Evolutionary conservation across 2,113 vertebrate genomes (phyloP).

Genomic region (Macaca nemestrina): DNA sequence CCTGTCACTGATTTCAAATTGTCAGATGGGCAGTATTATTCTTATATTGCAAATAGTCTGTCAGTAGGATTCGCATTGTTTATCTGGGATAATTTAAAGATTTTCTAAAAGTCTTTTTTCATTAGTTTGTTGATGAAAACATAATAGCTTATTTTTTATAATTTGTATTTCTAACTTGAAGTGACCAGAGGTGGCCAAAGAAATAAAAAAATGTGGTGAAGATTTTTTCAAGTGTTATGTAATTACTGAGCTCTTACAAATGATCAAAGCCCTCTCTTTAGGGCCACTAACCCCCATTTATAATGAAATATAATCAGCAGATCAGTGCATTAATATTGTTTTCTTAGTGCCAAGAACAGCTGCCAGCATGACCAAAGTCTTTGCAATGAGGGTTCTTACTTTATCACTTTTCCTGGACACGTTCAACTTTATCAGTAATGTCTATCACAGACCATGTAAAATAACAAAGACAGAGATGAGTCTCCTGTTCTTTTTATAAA

Average conservation of each 20-base stretch:
- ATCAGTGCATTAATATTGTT: neutral
- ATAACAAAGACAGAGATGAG: neutral
- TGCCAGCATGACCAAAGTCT: neutral
- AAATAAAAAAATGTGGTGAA: neutral
- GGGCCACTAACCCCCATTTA: neutral
- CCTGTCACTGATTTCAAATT: neutral
- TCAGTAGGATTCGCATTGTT: neutral
- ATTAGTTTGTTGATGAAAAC: neutral
- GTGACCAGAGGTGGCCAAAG: neutral
- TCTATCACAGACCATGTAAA: neutral
- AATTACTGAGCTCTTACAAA: neutral
- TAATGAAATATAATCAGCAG: neutral
- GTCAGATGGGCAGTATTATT: neutral
- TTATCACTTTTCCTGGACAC: neutral
- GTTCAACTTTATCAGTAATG: neutral
- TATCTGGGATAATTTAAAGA: neutral
- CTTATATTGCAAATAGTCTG: neutral
- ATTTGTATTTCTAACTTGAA: slow-evolving; percentile 9
- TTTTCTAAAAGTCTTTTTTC: neutral
- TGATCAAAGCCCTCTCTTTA: neutral
- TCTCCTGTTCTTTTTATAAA: neutral
- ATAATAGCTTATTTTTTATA: neutral
- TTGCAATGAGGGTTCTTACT: neutral
- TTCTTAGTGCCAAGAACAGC: neutral
- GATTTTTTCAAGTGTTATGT: neutral